A percentile compares a stretch with the other conserved stretches of the same genome.
These are phyloP conservation scores for Nephrotoma flavescens DNA, from an alignment of 2,888 invertebrate genomes.

Conservation along the genomic window DNA sequence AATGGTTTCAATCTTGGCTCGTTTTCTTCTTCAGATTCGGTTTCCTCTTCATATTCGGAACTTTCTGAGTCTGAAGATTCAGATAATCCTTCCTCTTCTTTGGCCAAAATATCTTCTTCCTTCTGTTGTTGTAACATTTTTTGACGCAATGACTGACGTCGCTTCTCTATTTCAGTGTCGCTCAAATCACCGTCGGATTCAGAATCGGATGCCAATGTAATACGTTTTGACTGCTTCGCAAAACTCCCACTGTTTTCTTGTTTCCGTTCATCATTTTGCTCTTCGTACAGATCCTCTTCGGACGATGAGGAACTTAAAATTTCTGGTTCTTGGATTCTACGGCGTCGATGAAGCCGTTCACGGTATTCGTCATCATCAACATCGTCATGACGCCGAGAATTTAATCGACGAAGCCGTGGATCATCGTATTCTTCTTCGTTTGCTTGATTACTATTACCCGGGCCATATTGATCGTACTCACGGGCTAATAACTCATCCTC, in stretches of 20 bases:
- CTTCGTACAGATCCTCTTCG: constrained; percentile 38
- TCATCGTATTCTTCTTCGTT: constrained; percentile 50
- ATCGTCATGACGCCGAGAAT: constrained; percentile 33
- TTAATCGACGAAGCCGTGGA: constrained; percentile 62
- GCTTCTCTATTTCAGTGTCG: constrained; percentile 69
- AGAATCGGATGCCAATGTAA: constrained; percentile 32
- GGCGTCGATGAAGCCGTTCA: constrained; percentile 30
- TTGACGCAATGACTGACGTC: constrained; percentile 53
- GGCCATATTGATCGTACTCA: neutral
- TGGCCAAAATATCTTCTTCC: constrained; percentile 43
- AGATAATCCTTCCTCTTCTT: constrained; percentile 44
- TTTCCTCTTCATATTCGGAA: constrained; percentile 66
- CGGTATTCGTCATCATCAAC: constrained; percentile 29
- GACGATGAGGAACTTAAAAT: constrained; percentile 37
- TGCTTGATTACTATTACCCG: constrained; percentile 10
- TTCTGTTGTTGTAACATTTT: constrained; percentile 54
- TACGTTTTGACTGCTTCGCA: constrained; percentile 29
- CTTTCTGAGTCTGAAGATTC: constrained; percentile 54
- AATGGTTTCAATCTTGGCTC: constrained; percentile 88
- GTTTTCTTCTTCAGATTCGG: constrained; percentile 81
- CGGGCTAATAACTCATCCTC: constrained; percentile 2
- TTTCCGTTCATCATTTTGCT: constrained; percentile 32
- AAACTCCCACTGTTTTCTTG: constrained; percentile 26
- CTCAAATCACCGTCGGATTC: constrained; percentile 75
- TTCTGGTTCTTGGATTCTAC: constrained; percentile 55